These are phyloP conservation scores for Laothoe populi DNA, from an alignment of 2,888 invertebrate species.

Conservation along the genomic window DNA sequence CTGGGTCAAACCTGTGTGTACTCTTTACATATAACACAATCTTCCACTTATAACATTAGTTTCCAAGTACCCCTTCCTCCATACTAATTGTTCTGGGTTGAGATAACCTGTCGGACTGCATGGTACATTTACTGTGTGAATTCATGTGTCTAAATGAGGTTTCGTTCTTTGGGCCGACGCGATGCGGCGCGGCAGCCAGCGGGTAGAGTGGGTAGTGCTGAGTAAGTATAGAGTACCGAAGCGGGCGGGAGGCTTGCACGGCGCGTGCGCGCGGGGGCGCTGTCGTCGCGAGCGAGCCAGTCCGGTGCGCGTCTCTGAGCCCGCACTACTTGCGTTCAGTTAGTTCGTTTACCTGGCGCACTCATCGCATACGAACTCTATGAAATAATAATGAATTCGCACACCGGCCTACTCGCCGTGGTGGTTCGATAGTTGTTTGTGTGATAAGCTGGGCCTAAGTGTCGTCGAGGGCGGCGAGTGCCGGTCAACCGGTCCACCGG, in stretches of 20 bases:
- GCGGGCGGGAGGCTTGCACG: slow-evolving; percentile 44
- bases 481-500: slow-evolving; percentile 77
- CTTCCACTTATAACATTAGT: slow-evolving; percentile 43
- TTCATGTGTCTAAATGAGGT: slow-evolving; percentile 65
- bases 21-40: slow-evolving; percentile 45
- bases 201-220: slow-evolving; percentile 23
- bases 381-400: slow-evolving; percentile 67
- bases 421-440: slow-evolving; percentile 71
- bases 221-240: slow-evolving; percentile 25
- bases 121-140: slow-evolving; percentile 50
- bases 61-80: slow-evolving; percentile 48
- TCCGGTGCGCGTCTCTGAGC: slow-evolving; percentile 70
- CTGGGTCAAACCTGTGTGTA: slow-evolving; percentile 66
- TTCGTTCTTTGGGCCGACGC: slow-evolving; percentile 46
- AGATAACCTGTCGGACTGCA: slow-evolving; percentile 51
- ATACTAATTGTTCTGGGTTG: slow-evolving; percentile 45
- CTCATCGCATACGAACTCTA: slow-evolving; percentile 60
- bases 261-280: slow-evolving; percentile 70
- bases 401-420: slow-evolving; percentile 49
- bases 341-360: slow-evolving; percentile 45
- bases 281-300: slow-evolving; percentile 63
- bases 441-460: slow-evolving; percentile 62
- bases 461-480: slow-evolving; percentile 43
- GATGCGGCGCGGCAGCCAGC: slow-evolving; percentile 32
- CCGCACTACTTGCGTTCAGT: slow-evolving; percentile 54